Evolutionary conservation across 2,113 vertebrate genomes (phyloP).

Genomic region (Pygoscelis adeliae): DNA sequence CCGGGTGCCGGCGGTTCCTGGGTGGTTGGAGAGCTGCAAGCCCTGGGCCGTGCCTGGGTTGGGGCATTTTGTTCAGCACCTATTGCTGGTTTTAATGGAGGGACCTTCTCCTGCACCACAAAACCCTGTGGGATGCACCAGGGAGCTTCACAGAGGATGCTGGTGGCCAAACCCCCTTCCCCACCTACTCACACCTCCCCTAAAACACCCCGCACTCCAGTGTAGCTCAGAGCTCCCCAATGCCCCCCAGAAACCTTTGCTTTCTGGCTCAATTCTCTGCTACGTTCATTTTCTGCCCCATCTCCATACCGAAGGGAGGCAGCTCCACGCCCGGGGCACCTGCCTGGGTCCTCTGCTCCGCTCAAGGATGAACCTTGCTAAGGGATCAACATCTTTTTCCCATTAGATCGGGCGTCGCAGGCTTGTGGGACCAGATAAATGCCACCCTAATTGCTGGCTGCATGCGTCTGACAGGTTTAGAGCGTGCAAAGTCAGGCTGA

Average conservation of each 20-base stretch:
- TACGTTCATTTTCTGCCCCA: background rate
- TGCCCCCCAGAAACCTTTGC: background rate
- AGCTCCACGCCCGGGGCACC: accelerated
- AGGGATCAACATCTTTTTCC: background rate
- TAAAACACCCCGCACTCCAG: background rate
- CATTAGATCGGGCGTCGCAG: background rate
- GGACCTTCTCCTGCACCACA: background rate
- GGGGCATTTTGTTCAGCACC: background rate
- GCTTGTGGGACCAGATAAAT: background rate
- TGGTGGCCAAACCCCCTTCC: background rate
- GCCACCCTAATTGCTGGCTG: background rate
- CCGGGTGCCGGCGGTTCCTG: accelerated
- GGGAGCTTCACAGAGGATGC: background rate
- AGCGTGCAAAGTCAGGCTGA: background rate
- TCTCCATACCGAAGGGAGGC: background rate
- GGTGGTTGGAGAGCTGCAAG: background rate
- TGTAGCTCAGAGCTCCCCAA: background rate
- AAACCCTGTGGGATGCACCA: background rate
- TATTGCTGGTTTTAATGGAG: background rate
- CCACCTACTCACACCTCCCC: background rate
- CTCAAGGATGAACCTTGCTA: background rate
- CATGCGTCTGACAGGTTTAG: background rate
- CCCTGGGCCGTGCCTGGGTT: accelerated
- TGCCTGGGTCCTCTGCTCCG: background rate
- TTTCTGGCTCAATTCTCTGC: background rate